Evolutionary conservation across 2,797 vertebrate genomes (phyloP).

Genomic region (Anas bernieri): DNA sequence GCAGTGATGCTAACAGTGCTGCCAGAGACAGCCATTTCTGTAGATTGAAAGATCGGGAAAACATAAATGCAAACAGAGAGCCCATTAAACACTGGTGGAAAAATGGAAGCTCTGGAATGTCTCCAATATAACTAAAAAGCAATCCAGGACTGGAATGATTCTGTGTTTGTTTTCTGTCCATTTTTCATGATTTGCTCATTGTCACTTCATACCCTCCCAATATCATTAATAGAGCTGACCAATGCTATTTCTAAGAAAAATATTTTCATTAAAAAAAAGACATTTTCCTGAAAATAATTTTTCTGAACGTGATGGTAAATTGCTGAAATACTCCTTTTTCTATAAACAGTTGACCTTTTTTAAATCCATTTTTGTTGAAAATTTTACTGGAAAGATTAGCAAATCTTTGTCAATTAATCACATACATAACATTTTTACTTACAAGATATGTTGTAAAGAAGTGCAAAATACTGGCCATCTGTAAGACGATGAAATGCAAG

Average conservation of each 20-base stretch:
- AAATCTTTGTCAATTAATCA: neutral
- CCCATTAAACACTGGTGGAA: slow-evolving; percentile 69
- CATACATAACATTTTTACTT: neutral
- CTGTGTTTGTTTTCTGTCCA: slow-evolving; percentile 69
- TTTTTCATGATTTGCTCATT: slow-evolving; percentile 72
- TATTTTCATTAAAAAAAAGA: slow-evolving; percentile 43
- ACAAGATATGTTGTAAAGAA: neutral
- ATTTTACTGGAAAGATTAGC: slow-evolving; percentile 35
- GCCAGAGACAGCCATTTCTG: slow-evolving; percentile 46
- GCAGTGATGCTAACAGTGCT: neutral
- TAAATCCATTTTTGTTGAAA: neutral
- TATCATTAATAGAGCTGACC: slow-evolving; percentile 62
- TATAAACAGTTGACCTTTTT: slow-evolving; percentile 41
- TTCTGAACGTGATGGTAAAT: slow-evolving; percentile 15
- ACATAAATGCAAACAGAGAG: slow-evolving; percentile 71
- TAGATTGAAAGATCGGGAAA: slow-evolving; percentile 64
- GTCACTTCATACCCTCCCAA: slow-evolving; percentile 60
- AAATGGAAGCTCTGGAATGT: slow-evolving; percentile 72
- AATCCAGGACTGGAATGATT: slow-evolving; percentile 60
- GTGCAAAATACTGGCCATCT: neutral
- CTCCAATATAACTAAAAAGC: slow-evolving; percentile 69
- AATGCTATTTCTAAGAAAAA: slow-evolving; percentile 56
- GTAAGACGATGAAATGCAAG: neutral
- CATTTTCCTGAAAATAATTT: slow-evolving; percentile 48
- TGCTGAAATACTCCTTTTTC: slow-evolving; percentile 38